Conservation (phyloP, 1,140 invertebrate genomes). For the Lanistes nyassanus region DNA sequence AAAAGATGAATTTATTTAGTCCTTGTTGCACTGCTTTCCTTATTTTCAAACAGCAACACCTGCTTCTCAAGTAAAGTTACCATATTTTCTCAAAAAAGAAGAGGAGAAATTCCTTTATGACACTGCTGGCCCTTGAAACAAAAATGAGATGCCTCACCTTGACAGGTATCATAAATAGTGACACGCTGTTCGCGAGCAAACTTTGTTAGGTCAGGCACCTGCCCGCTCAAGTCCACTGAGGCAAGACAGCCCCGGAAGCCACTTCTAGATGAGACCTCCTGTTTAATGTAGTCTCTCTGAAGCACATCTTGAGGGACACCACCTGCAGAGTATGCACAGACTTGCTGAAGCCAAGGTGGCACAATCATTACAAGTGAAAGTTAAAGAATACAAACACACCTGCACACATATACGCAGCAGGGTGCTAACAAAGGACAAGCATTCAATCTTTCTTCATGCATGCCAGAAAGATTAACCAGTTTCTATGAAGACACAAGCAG, state of each 20-base stretch:
- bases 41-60: too few species aligned
- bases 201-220: constrained; percentile 63
- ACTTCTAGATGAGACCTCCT: constrained; percentile 78
- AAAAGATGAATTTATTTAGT: too few species aligned
- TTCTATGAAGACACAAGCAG: too few species aligned
- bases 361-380: neutral
- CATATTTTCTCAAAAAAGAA: too few species aligned
- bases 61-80: too few species aligned
- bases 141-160: constrained; percentile 22
- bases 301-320: constrained; percentile 76
- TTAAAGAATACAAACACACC: neutral
- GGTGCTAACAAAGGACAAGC: too few species aligned
- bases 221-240: constrained; percentile 90
- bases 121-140: too few species aligned
- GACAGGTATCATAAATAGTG: constrained; percentile 35
- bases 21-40: too few species aligned
- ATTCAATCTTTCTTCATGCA: too few species aligned
- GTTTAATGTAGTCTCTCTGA: constrained; percentile 27
- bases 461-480: too few species aligned
- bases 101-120: too few species aligned
- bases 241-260: constrained; percentile 95
- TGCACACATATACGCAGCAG: neutral
- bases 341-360: neutral
- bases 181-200: constrained; percentile 22
- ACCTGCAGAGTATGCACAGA: constrained; percentile 79